Evolutionary conservation across 2,888 invertebrate genomes (phyloP).

Genomic region (Hanleya hanleyi): DNA sequence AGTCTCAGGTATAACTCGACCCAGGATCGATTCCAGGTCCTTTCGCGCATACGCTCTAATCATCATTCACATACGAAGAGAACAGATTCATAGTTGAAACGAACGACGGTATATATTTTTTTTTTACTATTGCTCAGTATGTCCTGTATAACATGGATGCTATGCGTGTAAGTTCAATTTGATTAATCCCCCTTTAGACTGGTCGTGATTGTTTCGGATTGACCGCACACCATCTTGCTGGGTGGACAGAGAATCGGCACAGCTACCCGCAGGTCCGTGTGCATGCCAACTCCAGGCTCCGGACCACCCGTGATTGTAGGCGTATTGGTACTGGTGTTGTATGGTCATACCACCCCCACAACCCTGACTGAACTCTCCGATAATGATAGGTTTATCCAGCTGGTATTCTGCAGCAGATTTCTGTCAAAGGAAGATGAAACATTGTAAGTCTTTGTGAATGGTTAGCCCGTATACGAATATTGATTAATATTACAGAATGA

Average conservation of each 20-base stretch:
- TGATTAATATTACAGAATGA: too few species aligned
- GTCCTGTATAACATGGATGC: too few species aligned
- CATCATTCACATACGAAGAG: too few species aligned
- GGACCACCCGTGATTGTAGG: constrained; percentile 25
- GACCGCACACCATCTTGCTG: not conserved
- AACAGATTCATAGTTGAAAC: too few species aligned
- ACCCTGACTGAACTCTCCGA: constrained; percentile 26
- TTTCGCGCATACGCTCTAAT: too few species aligned
- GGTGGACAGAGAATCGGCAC: not conserved
- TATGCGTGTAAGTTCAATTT: not conserved
- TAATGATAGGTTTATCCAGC: constrained; percentile 22
- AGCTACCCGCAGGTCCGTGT: constrained; percentile 6
- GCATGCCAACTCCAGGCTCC: constrained; percentile 35
- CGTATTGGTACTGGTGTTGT: constrained; percentile 14
- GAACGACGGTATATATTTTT: too few species aligned
- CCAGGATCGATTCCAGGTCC: too few species aligned
- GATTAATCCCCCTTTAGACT: not conserved
- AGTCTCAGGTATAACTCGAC: too few species aligned
- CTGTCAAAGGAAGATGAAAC: not conserved
- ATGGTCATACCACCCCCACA: constrained; percentile 29
- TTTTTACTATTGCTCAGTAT: too few species aligned
- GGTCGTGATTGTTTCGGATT: not conserved
- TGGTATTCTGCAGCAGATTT: constrained; percentile 10
- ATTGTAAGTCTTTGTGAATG: too few species aligned
- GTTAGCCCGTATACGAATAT: too few species aligned